Evolutionary conservation across 2,113 vertebrate genomes (phyloP), one percentile per base, ranked within the genome.

Genomic region (Embiotoca jacksoni): DNA sequence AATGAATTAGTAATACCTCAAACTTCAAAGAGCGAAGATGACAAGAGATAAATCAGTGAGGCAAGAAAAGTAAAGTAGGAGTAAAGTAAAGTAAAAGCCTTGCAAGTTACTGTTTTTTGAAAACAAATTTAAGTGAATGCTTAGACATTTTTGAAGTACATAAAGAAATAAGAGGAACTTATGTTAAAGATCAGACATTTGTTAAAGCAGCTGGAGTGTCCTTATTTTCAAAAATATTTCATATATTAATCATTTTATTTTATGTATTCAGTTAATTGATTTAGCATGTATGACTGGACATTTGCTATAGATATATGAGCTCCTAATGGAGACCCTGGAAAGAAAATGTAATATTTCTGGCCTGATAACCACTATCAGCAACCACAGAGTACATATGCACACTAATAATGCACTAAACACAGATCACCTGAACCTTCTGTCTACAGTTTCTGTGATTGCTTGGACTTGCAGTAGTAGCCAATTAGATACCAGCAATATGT

Each of bases 381-480:
- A 52, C 15, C 39, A 35, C 1, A 53, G 9, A 13, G 41, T 13
- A 13, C 6, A 44, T 44, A 13, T 13, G 3, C 10, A 44, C 41
- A 44, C 2, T 13, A 44, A 44, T 37, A 4, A 37, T 37, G 6
- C 75, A 60, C 75, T 61, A 49, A 23, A 11, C 56, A 15, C 23
- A 55, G 11, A 55, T 71, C 44, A 62, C 46, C 58, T 44, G 53
- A 60, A 36, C 31, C 15, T 5, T 7, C 1, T 5, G 8, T 53
- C 54, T 37, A 35, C 30, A 67, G 44, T n/a, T 58, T 75, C 11
- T 44, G 69, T 44, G 37, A 37, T 57, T 11, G 41, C 61, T 44
- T 49, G 37, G 16, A 75, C 57, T 41, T 9, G 41, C n/a, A 33
- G 5, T 7, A 3, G 41, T 13, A 44, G 10, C 10, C 10, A 44